These are phyloP conservation scores for Pantherophis guttatus DNA, from an alignment of 2,113 vertebrate genomes.

Conservation along the genomic window DNA sequence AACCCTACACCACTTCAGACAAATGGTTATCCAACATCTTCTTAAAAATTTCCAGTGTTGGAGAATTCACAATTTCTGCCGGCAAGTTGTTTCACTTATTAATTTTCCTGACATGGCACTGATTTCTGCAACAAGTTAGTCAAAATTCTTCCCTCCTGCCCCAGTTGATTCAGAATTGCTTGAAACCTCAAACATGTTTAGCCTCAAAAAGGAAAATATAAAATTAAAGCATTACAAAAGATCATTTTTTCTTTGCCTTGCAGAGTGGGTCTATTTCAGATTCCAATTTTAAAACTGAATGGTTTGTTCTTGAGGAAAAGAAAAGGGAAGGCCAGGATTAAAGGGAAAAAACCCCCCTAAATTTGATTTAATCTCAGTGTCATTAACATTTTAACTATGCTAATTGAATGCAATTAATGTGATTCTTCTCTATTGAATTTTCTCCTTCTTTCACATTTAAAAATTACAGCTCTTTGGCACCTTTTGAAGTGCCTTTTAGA, in stretches of 20 bases:
- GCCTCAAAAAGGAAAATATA: not conserved
- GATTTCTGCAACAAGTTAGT: not conserved
- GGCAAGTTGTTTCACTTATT: too few relatives aligned
- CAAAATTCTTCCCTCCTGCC: not conserved
- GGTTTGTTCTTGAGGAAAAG: too few relatives aligned
- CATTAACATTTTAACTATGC: not conserved
- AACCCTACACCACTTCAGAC: too few relatives aligned
- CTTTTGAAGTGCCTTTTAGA: not conserved
- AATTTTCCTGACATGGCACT: not conserved
- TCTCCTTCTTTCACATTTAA: not conserved
- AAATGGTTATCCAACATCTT: too few relatives aligned
- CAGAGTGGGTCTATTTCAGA: not conserved
- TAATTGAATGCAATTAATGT: not conserved
- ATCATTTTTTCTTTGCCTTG: not conserved
- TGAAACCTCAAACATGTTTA: not conserved
- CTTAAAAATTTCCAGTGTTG: too few relatives aligned
- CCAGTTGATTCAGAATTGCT: not conserved
- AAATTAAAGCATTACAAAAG: not conserved
- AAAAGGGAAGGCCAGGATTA: not conserved
- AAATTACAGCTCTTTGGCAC: not conserved
- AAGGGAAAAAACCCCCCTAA: not conserved
- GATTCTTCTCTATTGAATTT: not conserved
- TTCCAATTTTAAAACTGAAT: not conserved
- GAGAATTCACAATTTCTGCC: too few relatives aligned
- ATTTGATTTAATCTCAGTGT: not conserved